Evolutionary conservation across 2,113 vertebrate species (phyloP).

Genomic region (Otocyon megalotis): DNA sequence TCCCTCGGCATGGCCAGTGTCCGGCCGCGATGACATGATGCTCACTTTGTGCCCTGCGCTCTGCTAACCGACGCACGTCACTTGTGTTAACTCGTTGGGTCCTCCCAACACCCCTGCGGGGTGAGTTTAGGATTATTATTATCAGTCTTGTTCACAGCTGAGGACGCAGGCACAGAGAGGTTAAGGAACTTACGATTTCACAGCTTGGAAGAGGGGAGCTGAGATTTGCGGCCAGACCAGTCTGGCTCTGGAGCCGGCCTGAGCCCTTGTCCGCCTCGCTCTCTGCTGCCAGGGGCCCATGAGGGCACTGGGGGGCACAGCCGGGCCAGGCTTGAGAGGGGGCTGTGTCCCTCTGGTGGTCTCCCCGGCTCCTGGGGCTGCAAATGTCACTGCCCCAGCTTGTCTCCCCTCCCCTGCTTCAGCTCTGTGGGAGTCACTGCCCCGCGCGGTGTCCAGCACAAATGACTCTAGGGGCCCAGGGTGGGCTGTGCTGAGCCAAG

Average conservation of each 20-base stretch:
- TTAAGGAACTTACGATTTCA: not conserved
- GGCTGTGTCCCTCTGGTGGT: not conserved
- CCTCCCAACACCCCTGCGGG: not conserved
- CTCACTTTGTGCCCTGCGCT: not conserved
- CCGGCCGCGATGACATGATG: accelerated
- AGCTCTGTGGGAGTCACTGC: not conserved
- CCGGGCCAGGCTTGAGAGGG: not conserved
- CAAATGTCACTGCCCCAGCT: not conserved
- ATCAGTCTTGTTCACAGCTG: not conserved
- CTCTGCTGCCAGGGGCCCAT: accelerated
- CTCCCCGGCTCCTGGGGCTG: not conserved
- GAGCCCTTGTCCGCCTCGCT: accelerated
- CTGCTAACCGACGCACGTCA: not conserved
- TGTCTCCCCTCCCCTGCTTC: not conserved
- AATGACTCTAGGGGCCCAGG: not conserved
- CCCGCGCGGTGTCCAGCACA: not conserved
- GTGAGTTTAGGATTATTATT: not conserved
- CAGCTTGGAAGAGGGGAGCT: not conserved
- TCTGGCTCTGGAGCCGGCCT: accelerated
- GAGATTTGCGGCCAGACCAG: not conserved
- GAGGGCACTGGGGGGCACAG: not conserved
- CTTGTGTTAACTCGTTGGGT: accelerated
- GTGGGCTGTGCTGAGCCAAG: not conserved
- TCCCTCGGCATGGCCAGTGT: accelerated
- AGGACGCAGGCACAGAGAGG: conserved; percentile 1